Conservation (phyloP, 2,888 invertebrate species). For the Cotesia congregata region DNA sequence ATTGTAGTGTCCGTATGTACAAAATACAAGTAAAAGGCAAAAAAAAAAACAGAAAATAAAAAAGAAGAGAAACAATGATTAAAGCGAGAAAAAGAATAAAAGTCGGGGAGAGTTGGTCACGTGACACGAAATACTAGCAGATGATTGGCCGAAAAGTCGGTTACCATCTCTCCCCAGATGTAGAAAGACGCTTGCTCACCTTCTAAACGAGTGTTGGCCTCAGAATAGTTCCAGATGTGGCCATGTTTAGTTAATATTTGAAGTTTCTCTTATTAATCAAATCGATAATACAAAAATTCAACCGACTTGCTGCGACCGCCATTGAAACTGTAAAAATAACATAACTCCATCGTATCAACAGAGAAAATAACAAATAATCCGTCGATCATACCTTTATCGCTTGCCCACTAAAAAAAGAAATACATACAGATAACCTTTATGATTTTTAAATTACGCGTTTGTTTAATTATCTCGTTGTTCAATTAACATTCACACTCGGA, state of each 20-base stretch:
- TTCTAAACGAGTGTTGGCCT: constrained; percentile 45
- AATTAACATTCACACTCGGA: constrained; percentile 23
- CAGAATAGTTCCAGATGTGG: constrained; percentile 71
- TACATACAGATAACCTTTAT: constrained; percentile 11
- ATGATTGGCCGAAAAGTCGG: constrained; percentile 23
- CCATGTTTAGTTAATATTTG: constrained; percentile 70
- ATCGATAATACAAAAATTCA: constrained; percentile 51
- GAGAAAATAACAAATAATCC: constrained; percentile 8
- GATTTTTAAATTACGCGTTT: constrained; percentile 11
- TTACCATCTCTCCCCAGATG: constrained; percentile 32
- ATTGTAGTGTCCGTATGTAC: background rate
- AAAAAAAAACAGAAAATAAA: background rate
- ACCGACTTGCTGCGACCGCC: constrained; percentile 40
- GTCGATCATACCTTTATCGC: constrained; percentile 27
- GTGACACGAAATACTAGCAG: constrained; percentile 19
- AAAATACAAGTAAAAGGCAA: background rate
- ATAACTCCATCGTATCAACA: constrained; percentile 24
- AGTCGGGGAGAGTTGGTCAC: constrained; percentile 20
- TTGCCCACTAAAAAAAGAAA: constrained; percentile 25
- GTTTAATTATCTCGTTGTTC: constrained; percentile 15
- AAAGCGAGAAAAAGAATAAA: background rate
- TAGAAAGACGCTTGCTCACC: constrained; percentile 30
- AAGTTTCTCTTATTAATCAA: constrained; percentile 63
- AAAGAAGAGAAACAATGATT: background rate
- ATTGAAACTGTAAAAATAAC: constrained; percentile 23